phyloP scores from a whole-genome alignment of 2,113 vertebrate species.

The Urocolius indicus region DNA sequence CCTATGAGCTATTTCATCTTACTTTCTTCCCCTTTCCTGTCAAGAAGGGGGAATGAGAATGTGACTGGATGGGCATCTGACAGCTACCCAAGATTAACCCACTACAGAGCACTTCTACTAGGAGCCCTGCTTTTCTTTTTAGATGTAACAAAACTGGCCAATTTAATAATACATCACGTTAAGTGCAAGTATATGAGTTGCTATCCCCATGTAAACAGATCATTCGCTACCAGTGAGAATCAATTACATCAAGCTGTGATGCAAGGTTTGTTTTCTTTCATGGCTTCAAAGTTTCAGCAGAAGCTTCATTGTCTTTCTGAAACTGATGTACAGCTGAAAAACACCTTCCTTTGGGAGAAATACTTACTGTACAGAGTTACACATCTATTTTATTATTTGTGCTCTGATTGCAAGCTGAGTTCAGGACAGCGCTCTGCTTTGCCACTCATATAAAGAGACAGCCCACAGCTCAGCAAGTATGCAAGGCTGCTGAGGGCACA shows the following conservation, averaged over 20 bases:
- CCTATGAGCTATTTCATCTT: not conserved
- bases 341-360: not conserved
- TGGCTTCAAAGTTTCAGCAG: not conserved
- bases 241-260: not conserved
- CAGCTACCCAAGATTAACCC: not conserved
- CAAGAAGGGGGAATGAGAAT: not conserved
- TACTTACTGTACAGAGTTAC: not conserved
- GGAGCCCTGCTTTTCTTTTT: not conserved
- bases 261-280: not conserved
- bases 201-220: not conserved
- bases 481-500: not conserved
- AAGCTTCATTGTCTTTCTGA: not conserved
- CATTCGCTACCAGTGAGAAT: not conserved
- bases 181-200: not conserved
- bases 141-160: not conserved
- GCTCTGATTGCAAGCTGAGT: not conserved
- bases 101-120: not conserved
- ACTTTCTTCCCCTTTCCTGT: not conserved
- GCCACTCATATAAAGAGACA: not conserved
- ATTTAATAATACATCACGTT: not conserved
- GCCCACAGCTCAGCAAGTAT: not conserved
- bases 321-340: not conserved
- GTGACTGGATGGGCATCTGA: not conserved
- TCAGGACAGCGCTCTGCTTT: not conserved
- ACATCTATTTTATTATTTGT: not conserved